These are phyloP conservation scores for Ceyx erithaca DNA, from an alignment of 2,797 vertebrate genomes.

Conservation along the genomic window DNA sequence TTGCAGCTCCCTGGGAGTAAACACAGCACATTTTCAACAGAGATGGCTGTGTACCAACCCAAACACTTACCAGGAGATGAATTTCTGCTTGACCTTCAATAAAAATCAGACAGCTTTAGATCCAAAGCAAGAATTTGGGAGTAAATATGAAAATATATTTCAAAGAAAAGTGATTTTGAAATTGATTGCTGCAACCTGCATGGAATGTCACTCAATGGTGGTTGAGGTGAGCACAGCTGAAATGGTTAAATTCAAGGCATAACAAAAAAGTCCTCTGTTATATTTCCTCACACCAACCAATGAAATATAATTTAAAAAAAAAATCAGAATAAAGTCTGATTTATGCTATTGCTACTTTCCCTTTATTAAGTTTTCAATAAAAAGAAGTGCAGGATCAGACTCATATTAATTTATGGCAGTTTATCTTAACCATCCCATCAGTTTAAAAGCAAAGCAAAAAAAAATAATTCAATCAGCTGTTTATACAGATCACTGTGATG, in stretches of 20 bases:
- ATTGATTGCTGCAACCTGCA: neutral
- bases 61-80: neutral
- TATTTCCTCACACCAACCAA: neutral
- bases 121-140: neutral
- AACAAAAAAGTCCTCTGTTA: neutral
- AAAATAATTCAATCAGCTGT: neutral
- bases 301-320: neutral
- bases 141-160: neutral
- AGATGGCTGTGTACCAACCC: neutral
- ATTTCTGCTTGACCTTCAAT: neutral
- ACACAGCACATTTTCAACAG: neutral
- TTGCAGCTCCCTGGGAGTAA: neutral
- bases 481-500: neutral
- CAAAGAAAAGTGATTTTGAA: conserved; percentile 1
- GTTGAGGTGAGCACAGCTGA: neutral
- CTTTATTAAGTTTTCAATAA: neutral
- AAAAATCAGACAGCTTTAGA: neutral
- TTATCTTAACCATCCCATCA: neutral
- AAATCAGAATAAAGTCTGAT: neutral
- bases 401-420: neutral
- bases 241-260: neutral
- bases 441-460: neutral
- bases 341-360: neutral
- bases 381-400: neutral
- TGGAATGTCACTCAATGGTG: neutral